Percentiles rank a stretch among this genome's conserved stretches.
These are phyloP conservation scores for Invenusta paracnida DNA, from an alignment of 2,888 invertebrate genomes.

Conservation along the genomic window DNA sequence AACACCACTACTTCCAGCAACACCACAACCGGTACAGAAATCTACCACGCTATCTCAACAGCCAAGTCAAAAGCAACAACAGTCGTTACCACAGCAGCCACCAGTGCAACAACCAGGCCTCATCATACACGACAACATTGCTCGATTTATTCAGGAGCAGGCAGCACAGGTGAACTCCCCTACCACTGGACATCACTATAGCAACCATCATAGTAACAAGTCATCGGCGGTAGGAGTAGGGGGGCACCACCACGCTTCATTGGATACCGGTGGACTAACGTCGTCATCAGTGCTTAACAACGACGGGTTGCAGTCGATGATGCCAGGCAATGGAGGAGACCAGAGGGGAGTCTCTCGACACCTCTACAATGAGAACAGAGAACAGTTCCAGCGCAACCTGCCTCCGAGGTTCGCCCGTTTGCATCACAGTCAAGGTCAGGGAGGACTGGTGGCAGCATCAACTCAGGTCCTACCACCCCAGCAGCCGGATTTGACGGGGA, in stretches of 20 bases:
- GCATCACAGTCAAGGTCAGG: background rate
- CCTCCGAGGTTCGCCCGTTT: conserved; percentile 33
- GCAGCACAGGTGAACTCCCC: conserved; percentile 20
- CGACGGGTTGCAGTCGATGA: background rate
- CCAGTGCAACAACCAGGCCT: background rate
- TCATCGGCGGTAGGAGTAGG: background rate
- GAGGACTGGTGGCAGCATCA: too few relatives aligned
- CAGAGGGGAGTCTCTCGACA: background rate
- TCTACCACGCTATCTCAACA: background rate
- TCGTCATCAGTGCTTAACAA: background rate
- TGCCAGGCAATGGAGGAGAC: too few relatives aligned
- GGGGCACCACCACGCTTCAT: background rate
- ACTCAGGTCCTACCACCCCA: background rate
- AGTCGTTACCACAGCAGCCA: background rate
- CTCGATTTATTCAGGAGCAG: conserved; percentile 32
- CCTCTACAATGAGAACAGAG: conserved; percentile 33
- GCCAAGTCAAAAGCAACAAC: background rate
- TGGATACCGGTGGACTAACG: too few relatives aligned
- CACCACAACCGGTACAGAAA: background rate
- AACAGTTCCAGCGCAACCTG: conserved; percentile 33
- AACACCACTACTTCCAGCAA: too few relatives aligned
- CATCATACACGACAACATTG: conserved; percentile 11
- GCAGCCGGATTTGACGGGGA: background rate
- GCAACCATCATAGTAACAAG: background rate
- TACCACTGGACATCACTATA: background rate